These are phyloP conservation scores for Zaprionus bogoriensis DNA, from an alignment of 2,888 invertebrate species.

Conservation along the genomic window DNA sequence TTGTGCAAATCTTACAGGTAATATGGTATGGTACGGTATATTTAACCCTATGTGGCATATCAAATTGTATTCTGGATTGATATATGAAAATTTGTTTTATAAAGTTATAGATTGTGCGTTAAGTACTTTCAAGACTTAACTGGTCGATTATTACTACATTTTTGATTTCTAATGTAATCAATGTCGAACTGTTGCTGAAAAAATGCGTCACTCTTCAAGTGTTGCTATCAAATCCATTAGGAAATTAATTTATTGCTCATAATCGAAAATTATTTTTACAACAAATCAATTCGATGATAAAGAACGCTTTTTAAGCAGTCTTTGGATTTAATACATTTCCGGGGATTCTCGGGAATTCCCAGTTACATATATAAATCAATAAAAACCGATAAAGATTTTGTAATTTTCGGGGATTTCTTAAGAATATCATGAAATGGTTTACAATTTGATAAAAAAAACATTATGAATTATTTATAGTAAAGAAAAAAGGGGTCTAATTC, in stretches of 20 bases:
- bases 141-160: too few relatives aligned
- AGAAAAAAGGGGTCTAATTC: too few relatives aligned
- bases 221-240: neutral
- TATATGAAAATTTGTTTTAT: neutral
- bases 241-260: slow-evolving; percentile 21
- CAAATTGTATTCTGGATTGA: neutral
- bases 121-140: too few relatives aligned
- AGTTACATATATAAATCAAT: neutral
- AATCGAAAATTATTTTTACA: slow-evolving; percentile 3
- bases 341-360: neutral
- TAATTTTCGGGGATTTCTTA: neutral
- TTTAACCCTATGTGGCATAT: neutral
- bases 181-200: too few relatives aligned
- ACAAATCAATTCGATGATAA: slow-evolving; percentile 20
- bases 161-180: too few relatives aligned
- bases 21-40: neutral
- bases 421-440: neutral
- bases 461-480: too few relatives aligned
- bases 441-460: neutral
- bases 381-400: neutral
- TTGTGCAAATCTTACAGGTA: neutral
- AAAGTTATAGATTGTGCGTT: neutral
- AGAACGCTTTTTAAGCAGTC: slow-evolving; percentile 11
- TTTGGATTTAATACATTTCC: neutral
- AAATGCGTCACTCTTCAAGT: slow-evolving; percentile 20